Evolutionary conservation across 2,113 vertebrate species (phyloP).

Genomic region (Collichthys lucidus): DNA sequence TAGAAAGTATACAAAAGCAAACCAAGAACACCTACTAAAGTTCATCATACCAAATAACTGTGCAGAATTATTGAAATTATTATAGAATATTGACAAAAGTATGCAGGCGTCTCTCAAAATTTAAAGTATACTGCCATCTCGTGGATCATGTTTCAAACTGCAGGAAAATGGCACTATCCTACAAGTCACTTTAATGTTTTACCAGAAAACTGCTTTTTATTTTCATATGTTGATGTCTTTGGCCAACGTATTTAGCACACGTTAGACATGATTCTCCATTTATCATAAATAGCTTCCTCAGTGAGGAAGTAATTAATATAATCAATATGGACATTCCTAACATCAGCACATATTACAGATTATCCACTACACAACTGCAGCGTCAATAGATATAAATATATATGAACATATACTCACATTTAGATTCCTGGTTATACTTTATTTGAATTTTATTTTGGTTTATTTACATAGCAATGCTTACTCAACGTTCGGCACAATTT

Average conservation of each 20-base stretch:
- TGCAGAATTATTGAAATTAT: not conserved
- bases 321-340: not conserved
- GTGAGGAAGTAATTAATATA: no score
- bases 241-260: not conserved
- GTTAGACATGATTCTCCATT: not conserved
- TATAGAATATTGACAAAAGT: not conserved
- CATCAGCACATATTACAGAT: no score
- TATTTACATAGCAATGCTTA: not conserved
- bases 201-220: not conserved
- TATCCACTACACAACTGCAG: not conserved
- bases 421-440: not conserved
- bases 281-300: not conserved
- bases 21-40: not conserved
- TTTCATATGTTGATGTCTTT: not conserved
- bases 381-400: not conserved
- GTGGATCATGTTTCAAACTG: slow-evolving; percentile 11
- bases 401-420: not conserved
- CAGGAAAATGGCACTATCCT: not conserved
- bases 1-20: not conserved
- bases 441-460: not conserved
- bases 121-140: slow-evolving; percentile 14
- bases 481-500: not conserved
- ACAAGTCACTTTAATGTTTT: no score
- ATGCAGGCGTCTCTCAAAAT: not conserved
- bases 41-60: not conserved